Base-by-base conservation (phyloP, 2,113 vertebrate species). In the Danio rerio region DNA sequence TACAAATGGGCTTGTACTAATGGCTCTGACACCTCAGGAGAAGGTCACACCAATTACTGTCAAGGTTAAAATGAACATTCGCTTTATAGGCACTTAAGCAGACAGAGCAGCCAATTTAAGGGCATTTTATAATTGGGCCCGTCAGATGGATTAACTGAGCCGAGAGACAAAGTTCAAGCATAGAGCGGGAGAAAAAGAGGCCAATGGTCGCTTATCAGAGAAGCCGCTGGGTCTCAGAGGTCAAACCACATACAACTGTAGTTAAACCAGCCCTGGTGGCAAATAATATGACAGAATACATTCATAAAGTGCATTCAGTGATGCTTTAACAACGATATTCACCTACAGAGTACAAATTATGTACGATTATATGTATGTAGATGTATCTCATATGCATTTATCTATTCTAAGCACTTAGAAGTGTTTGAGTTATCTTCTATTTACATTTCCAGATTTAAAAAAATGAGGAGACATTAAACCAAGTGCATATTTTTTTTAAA, bases 21-120 rank as follows among this genome's bases (percentile, higher is more conserved):
- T 56, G 50, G 42, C 40, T 43, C 52, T 47, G 59, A 82, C 50
- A 55, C 50, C 50, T 43, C 31, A 40, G 49, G 50, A 56, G n/a
- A 66, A 82, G 71, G 61, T 66, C 61, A 31, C 71, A 12, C 47
- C 50, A 66, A 82, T 75, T 66, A 82, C 59, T 56, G 70, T 52
- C 59, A 74, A 82, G 71, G 70, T 82, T 56, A 66, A 75, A 81
- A 15, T 8, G 21, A 66, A n/a, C 70, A 45, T 65, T 53, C 31
- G 53, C 70, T 65, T 65, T 31, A 65, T 47, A 75, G 61, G 62
- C 61, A 47, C 59, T 74, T 45, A 53, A 55, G 31, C 56, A 63
- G 68, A 76, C 43, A 58, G 21, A 58, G 66, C 62, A 50, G 8
- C 62, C 53, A 47, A 59, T 82, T 66, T 69, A 66, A 21, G 31